phyloP scores from a whole-genome alignment of 2,888 invertebrate genomes.

The Panzeria rudis region DNA sequence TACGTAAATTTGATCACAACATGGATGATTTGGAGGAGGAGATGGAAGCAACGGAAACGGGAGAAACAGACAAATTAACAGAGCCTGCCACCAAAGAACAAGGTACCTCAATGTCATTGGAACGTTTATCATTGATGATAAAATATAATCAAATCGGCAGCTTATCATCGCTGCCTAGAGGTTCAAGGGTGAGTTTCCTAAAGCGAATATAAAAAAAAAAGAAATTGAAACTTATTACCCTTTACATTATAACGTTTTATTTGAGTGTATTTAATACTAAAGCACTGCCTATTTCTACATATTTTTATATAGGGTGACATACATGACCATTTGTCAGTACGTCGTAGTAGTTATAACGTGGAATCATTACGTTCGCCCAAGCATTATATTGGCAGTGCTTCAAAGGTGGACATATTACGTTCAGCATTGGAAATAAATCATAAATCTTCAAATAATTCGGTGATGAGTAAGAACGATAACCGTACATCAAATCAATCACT shows the following conservation, averaged over 20 bases:
- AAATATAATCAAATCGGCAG: conserved; percentile 91
- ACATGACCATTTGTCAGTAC: conserved; percentile 83
- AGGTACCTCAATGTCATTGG: conserved; percentile 88
- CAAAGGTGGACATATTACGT: conserved; percentile 87
- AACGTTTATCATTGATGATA: conserved; percentile 89
- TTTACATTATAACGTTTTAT: background rate
- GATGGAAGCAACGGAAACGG: conserved; percentile 84
- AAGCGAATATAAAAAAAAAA: background rate
- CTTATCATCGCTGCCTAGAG: conserved; percentile 88
- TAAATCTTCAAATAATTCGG: conserved; percentile 84
- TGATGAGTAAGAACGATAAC: conserved; percentile 83
- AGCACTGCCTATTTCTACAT: no score
- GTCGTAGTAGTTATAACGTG: conserved; percentile 84
- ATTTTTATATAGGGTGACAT: conserved; percentile 80
- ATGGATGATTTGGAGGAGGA: conserved; percentile 83
- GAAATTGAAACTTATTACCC: background rate
- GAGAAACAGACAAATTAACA: conserved; percentile 87
- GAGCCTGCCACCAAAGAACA: conserved; percentile 88
- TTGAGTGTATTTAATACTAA: conserved; percentile 22
- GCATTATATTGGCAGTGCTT: conserved; percentile 83
- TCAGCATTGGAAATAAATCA: conserved; percentile 89
- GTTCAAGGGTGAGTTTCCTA: conserved; percentile 85
- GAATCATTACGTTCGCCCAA: conserved; percentile 81
- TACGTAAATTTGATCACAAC: conserved; percentile 86
- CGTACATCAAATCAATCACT: conserved; percentile 87